Base-by-base conservation (phyloP, 53 echinoderm and acorn worm genomes). In the Holothuria scabra region DNA sequence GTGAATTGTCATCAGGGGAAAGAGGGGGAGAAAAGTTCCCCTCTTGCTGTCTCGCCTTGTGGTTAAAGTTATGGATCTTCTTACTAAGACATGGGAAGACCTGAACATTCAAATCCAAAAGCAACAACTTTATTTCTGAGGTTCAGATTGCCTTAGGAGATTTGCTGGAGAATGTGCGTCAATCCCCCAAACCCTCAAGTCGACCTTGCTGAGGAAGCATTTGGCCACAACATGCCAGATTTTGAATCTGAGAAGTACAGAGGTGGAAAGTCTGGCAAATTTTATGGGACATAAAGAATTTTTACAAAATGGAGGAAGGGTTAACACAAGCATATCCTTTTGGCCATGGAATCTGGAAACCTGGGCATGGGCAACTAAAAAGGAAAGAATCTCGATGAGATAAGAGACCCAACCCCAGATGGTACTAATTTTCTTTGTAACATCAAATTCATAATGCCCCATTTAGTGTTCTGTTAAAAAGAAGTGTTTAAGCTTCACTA, bases 231-330 rank as follows among this genome's bases (percentile, higher is more conserved):
- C 74, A 12, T 72, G 74, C 46, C 74, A 72, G 24, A 21, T 72
- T 21, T 46, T 72, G 38, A 72, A 72, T 24, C n/a, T 72, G 38
- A 41, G 9, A 4, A 72, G 31, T 22, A 41, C 74, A 21, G 74
- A 37, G 21, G 9, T 72, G 38, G 74, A 72, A 72, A 23, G 74
- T 18, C 46, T 72, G 19, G 74, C 74, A 21, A 4, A 8, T 72
- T 72, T 72, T 48, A 72, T 72, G 74, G 74, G 74, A 6, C 74
- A 72, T 22, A 72, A 72, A 72, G 46, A 38, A 46, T 16, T 72
- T 37, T 46, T 72, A 72, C 24, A 13, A 48, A 4, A 5, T 72
- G 35, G 31, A 12, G 13, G 74, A 46, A 72, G 74, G 74, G 4
- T 44, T 23, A 10, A 8, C 22, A 13, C 74, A 72, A 20, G 74